Percentiles rank a stretch among this genome's conserved stretches.
Conservation (phyloP, 1,140 invertebrate species). For the Paraescarpia echinospica region DNA sequence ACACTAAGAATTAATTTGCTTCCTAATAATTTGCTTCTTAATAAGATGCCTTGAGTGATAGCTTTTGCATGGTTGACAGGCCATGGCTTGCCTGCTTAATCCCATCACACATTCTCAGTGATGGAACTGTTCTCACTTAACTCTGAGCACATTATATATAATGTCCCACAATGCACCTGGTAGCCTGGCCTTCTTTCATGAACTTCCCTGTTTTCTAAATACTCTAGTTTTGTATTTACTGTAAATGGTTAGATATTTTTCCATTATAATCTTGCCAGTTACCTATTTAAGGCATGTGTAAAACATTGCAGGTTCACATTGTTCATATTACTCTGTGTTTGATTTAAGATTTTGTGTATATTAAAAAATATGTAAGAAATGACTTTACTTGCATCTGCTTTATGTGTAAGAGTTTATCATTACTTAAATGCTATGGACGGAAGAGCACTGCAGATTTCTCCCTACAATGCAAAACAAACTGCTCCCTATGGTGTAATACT, state of each 20-base stretch:
- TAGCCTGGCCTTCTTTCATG: too few species aligned
- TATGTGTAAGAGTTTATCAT: too few species aligned
- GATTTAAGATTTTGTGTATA: too few species aligned
- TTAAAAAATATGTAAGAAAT: too few species aligned
- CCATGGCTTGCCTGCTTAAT: background rate
- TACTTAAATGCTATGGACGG: too few species aligned
- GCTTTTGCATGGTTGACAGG: background rate
- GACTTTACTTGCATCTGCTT: too few species aligned
- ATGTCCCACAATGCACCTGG: background rate
- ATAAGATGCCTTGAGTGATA: background rate
- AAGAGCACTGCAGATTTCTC: too few species aligned
- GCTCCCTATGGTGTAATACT: too few species aligned
- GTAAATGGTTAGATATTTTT: background rate
- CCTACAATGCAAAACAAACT: too few species aligned
- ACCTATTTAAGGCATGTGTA: background rate
- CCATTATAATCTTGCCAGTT: background rate
- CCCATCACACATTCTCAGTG: background rate
- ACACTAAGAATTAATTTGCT: background rate
- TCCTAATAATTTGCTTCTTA: background rate
- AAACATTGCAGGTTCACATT: background rate
- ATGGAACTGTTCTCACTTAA: background rate
- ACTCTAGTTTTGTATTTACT: too few species aligned
- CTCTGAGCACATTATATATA: background rate
- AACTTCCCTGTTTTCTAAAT: too few species aligned
- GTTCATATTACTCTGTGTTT: background rate